Evolutionary conservation across 2,888 invertebrate species (phyloP).

Genomic region (Liopterus haemorrhoidalis): DNA sequence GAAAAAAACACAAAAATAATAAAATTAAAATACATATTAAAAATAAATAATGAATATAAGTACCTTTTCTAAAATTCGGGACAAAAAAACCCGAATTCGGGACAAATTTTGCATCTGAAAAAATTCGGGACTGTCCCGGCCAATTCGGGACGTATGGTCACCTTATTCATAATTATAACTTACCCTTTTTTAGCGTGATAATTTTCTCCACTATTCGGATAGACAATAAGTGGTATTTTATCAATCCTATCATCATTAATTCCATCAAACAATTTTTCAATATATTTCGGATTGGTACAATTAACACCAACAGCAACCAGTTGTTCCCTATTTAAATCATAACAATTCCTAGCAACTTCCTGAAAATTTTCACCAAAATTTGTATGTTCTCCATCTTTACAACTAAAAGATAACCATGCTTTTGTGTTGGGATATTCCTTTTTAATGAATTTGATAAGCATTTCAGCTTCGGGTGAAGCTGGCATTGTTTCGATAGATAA

Average conservation of each 20-base stretch:
- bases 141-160: too few relatives aligned
- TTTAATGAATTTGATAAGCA: constrained; percentile 68
- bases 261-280: constrained; percentile 52
- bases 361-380: constrained; percentile 72
- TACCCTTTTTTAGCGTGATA: constrained; percentile 60
- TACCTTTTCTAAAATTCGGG: too few relatives aligned
- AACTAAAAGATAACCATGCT: constrained; percentile 83
- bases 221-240: constrained; percentile 68
- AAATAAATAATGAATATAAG: too few relatives aligned
- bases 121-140: too few relatives aligned
- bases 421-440: constrained; percentile 66
- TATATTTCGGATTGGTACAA: constrained; percentile 63
- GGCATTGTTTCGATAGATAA: constrained; percentile 88
- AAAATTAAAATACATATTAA: too few relatives aligned
- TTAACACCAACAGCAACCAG: constrained; percentile 81
- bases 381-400: constrained; percentile 60
- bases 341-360: constrained; percentile 61
- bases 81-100: too few relatives aligned
- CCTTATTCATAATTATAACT: too few relatives aligned
- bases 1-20: too few relatives aligned
- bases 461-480: constrained; percentile 69
- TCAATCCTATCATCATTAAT: constrained; percentile 45
- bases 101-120: too few relatives aligned
- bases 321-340: constrained; percentile 50
- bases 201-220: constrained; percentile 83